phyloP scores from a whole-genome alignment of 2,888 invertebrate genomes.

The Pinctada fucata region DNA sequence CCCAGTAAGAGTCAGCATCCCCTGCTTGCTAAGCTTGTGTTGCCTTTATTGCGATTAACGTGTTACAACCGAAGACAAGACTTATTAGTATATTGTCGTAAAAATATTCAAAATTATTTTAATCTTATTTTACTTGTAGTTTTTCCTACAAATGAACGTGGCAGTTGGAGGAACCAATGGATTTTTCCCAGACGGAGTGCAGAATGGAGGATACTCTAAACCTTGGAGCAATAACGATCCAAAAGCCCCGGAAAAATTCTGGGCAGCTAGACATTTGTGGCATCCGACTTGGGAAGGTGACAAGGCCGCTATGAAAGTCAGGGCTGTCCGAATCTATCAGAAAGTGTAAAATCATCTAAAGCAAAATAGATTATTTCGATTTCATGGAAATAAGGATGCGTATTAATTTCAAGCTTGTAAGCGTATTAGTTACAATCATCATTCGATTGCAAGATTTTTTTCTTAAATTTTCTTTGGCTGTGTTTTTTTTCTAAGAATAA shows the following conservation, averaged over 20 bases:
- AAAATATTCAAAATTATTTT: background rate
- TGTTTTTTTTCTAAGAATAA: no score
- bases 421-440: no score
- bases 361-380: no score
- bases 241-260: conserved; percentile 42
- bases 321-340: conserved; percentile 12
- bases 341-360: no score
- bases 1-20: no score
- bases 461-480: no score
- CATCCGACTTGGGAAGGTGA: conserved; percentile 43
- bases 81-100: background rate
- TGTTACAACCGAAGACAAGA: no score
- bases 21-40: no score
- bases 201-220: conserved; percentile 35
- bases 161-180: conserved; percentile 50
- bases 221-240: conserved; percentile 44
- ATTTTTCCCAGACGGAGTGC: conserved; percentile 42
- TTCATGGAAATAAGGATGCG: no score
- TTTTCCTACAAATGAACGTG: conserved; percentile 47
- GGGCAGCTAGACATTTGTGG: conserved; percentile 34
- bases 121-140: conserved; percentile 35
- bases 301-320: conserved; percentile 35
- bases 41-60: no score
- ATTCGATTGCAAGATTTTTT: no score
- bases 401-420: no score